Evolutionary conservation across 2,888 invertebrate species (phyloP).

Genomic region (Drosophila picticornis): DNA sequence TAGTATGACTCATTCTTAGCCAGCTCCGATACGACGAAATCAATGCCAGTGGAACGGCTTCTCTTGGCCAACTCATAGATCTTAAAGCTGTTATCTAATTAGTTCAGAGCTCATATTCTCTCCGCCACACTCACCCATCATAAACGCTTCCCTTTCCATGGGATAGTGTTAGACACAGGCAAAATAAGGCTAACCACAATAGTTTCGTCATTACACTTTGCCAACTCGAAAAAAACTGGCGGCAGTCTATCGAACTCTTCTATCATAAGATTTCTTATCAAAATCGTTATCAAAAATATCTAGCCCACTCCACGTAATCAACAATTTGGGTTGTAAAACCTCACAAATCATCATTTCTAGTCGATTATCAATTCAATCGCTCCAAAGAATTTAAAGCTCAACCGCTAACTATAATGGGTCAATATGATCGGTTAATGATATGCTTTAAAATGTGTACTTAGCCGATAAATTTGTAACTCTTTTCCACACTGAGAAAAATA

Average conservation of each 20-base stretch:
- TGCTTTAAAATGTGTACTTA: not conserved
- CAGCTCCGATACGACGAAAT: conserved; percentile 41
- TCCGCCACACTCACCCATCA: conserved; percentile 50
- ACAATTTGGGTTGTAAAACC: conserved; percentile 42
- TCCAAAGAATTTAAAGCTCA: not conserved
- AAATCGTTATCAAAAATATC: conserved; percentile 20
- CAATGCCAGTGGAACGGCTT: conserved; percentile 20
- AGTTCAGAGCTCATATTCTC: not conserved
- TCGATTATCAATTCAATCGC: not conserved
- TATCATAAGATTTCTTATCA: conserved; percentile 28
- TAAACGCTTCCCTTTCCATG: conserved; percentile 37
- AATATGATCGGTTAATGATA: not conserved
- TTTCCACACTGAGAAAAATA: not conserved
- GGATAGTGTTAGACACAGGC: conserved; percentile 13
- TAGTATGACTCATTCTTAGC: conserved; percentile 52
- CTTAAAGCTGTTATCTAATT: conserved; percentile 62
- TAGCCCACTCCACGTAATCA: conserved; percentile 33
- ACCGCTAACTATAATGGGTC: not conserved
- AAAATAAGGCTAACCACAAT: conserved; percentile 20
- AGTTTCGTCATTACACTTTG: conserved; percentile 51
- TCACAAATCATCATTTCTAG: conserved; percentile 6
- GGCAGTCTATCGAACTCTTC: not conserved
- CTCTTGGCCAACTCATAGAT: conserved; percentile 63
- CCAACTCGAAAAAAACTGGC: conserved; percentile 18
- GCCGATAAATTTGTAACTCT: not conserved